Evolutionary conservation across 2,888 invertebrate species (phyloP).

Genomic region (Pachycephus smyrnensis): DNA sequence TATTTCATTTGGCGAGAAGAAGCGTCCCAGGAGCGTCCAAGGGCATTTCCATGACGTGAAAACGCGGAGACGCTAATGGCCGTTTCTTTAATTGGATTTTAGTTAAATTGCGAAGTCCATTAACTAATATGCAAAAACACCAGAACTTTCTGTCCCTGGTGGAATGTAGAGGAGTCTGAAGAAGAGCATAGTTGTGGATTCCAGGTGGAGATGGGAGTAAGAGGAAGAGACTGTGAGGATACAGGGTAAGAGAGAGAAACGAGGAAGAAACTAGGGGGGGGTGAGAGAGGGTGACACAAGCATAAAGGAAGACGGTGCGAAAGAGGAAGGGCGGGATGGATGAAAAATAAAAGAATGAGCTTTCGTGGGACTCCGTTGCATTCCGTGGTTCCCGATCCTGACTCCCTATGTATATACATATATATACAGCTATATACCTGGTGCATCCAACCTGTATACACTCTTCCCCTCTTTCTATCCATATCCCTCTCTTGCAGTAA

Average conservation of each 20-base stretch:
- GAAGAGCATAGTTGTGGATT: not conserved
- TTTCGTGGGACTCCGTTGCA: no score
- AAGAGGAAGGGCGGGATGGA: not conserved
- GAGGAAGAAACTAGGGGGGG: not conserved
- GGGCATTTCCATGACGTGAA: conserved; percentile 10
- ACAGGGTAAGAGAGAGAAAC: not conserved
- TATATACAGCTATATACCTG: no score
- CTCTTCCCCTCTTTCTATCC: not conserved
- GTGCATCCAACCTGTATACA: not conserved
- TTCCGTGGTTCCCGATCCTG: no score
- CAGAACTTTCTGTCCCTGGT: conserved; percentile 18
- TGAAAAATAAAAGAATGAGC: no score
- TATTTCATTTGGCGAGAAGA: not conserved
- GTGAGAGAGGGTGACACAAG: not conserved
- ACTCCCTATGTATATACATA: no score
- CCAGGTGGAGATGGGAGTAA: not conserved
- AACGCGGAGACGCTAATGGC: conserved; percentile 19
- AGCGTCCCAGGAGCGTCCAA: not conserved
- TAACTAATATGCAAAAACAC: conserved; percentile 37
- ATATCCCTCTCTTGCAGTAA: not conserved
- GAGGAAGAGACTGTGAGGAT: no score
- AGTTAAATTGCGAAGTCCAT: conserved; percentile 41
- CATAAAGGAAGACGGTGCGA: not conserved
- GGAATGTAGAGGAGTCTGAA: not conserved
- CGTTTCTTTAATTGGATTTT: conserved; percentile 39